Percentiles rank a stretch among this genome's conserved stretches.
Conservation (phyloP, 1,140 invertebrate genomes). For the Listronotus bonariensis region DNA sequence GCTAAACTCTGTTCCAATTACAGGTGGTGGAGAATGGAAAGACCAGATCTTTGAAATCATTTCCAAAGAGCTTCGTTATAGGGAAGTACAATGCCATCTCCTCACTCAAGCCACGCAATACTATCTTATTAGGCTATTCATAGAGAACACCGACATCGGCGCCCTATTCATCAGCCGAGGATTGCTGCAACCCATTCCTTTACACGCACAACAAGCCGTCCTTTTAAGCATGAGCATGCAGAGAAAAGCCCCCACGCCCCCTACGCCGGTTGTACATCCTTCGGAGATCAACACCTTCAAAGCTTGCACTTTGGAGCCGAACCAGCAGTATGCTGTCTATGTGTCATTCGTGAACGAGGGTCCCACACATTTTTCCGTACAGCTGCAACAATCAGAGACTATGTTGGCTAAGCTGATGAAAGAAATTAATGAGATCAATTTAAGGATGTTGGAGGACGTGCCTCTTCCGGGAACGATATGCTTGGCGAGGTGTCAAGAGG, state of each 20-base stretch:
- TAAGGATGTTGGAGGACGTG: slow-evolving; percentile 64
- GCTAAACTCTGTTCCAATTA: too few species aligned
- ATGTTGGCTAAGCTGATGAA: slow-evolving; percentile 68
- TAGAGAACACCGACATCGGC: slow-evolving; percentile 36
- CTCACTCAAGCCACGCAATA: slow-evolving; percentile 43
- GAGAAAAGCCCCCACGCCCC: slow-evolving; percentile 20
- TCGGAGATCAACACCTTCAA: slow-evolving; percentile 45
- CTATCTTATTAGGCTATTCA: slow-evolving; percentile 39
- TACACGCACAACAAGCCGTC: slow-evolving; percentile 45
- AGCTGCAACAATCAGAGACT: slow-evolving; percentile 63
- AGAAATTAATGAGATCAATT: slow-evolving; percentile 63
- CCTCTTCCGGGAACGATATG: slow-evolving; percentile 73
- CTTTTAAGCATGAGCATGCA: slow-evolving; percentile 43
- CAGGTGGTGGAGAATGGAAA: slow-evolving; percentile 45
- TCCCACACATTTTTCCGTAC: slow-evolving; percentile 73
- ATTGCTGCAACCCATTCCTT: slow-evolving; percentile 43
- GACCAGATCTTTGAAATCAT: slow-evolving; percentile 41
- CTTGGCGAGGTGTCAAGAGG: slow-evolving; percentile 67
- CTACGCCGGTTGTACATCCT: slow-evolving; percentile 9
- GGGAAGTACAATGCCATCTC: slow-evolving; percentile 42
- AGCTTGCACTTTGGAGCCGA: slow-evolving; percentile 51
- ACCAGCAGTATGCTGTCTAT: slow-evolving; percentile 66
- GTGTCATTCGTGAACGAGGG: slow-evolving; percentile 78
- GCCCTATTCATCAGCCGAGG: slow-evolving; percentile 36
- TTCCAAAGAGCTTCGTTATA: slow-evolving; percentile 44